phyloP scores from a whole-genome alignment of 2,888 invertebrate species.

The Allacma fusca region DNA sequence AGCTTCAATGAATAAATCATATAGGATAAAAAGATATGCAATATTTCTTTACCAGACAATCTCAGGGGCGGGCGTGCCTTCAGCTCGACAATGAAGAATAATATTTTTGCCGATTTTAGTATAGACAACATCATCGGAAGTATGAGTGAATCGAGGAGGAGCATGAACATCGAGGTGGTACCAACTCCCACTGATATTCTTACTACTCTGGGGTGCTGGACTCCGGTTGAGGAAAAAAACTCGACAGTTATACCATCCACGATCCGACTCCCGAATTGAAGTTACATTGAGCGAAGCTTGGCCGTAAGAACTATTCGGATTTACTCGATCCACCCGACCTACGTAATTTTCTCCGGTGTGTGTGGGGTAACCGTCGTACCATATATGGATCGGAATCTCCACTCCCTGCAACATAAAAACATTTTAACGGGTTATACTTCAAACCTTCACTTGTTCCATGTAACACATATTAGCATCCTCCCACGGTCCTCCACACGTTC shows the following conservation, averaged over 20 bases:
- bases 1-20: constrained; percentile 13
- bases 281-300: constrained; percentile 95
- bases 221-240: constrained; percentile 95
- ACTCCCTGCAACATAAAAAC: constrained; percentile 81
- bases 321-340: constrained; percentile 87
- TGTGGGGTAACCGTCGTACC: constrained; percentile 97
- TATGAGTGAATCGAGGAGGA: constrained; percentile 93
- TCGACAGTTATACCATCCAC: constrained; percentile 95
- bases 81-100: constrained; percentile 95
- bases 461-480: no score
- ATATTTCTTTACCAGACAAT: constrained; percentile 84
- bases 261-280: constrained; percentile 90
- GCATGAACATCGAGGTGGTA: constrained; percentile 98
- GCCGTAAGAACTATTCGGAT: constrained; percentile 74
- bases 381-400: constrained; percentile 96
- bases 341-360: constrained; percentile 95
- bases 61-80: constrained; percentile 94
- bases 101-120: constrained; percentile 96
- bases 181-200: constrained; percentile 80
- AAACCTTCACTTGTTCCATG: no score
- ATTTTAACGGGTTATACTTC: background rate
- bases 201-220: constrained; percentile 87
- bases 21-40: background rate
- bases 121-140: constrained; percentile 94
- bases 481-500: no score